These are phyloP conservation scores for Pyrrhia umbra DNA, from an alignment of 2,888 invertebrate genomes.

Conservation along the genomic window DNA sequence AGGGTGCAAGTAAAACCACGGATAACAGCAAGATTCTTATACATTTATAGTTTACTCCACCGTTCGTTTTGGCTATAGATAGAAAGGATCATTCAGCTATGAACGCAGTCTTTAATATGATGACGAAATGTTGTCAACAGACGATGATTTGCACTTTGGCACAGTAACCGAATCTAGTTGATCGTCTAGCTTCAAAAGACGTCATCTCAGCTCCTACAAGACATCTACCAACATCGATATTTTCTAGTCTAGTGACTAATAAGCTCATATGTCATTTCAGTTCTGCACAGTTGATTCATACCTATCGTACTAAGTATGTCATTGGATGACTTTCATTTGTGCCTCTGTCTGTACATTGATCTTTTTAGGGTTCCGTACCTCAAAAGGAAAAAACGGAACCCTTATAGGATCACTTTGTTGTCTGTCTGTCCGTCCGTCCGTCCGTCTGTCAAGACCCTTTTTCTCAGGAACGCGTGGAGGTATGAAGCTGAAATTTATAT, in stretches of 20 bases:
- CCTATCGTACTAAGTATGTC: constrained; percentile 27
- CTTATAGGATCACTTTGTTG: no score
- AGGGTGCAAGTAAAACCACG: no score
- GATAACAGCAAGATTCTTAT: no score
- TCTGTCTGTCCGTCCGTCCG: no score
- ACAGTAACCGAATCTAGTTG: constrained; percentile 1
- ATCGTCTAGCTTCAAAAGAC: not conserved
- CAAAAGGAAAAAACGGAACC: no score
- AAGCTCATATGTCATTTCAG: constrained; percentile 26
- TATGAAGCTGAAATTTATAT: no score
- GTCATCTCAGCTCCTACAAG: constrained; percentile 8
- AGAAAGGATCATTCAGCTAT: no score
- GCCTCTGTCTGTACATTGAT: not conserved
- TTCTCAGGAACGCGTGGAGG: no score
- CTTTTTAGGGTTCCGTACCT: no score
- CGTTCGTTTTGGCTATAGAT: not conserved
- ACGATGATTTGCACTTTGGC: constrained; percentile 14
- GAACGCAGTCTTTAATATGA: not conserved
- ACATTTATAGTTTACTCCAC: not conserved
- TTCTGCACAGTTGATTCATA: constrained; percentile 18
- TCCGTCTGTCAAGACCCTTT: no score
- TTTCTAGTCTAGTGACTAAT: constrained; percentile 46
- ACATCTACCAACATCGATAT: constrained; percentile 12
- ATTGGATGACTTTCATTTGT: constrained; percentile 51
- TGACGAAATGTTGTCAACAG: not conserved